phyloP scores from a whole-genome alignment of 2,113 vertebrate species.

The Rana temporaria region DNA sequence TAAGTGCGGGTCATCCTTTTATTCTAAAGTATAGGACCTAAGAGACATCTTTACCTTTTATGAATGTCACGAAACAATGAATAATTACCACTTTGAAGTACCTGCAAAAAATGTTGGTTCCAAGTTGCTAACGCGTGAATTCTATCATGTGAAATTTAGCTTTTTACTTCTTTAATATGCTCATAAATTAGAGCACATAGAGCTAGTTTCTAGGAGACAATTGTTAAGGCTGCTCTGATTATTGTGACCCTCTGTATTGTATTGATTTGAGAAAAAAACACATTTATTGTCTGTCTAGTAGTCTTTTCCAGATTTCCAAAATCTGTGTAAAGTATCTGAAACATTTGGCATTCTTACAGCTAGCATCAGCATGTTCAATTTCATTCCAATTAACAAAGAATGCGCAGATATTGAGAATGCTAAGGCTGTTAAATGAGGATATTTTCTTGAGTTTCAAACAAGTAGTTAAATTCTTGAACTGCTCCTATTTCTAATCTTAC shows the following conservation, averaged over 20 bases:
- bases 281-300: neutral
- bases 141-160: no score
- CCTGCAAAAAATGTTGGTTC: no score
- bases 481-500: no score
- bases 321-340: conserved; percentile 22
- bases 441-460: conserved; percentile 10
- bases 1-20: no score
- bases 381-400: neutral
- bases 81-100: no score
- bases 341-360: conserved; percentile 2
- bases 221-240: conserved; percentile 17
- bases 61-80: no score
- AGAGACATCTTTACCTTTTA: no score
- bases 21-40: no score
- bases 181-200: no score
- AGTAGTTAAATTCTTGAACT: neutral
- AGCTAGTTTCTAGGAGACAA: no score
- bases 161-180: no score
- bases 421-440: neutral
- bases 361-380: conserved; percentile 19
- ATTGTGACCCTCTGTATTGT: conserved; percentile 41
- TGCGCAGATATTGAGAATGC: neutral
- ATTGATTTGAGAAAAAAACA: conserved; percentile 32
- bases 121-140: no score
- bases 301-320: conserved; percentile 30